These are phyloP conservation scores for Hoplias malabaricus DNA, from an alignment of 2,113 vertebrate species.

Conservation along the genomic window DNA sequence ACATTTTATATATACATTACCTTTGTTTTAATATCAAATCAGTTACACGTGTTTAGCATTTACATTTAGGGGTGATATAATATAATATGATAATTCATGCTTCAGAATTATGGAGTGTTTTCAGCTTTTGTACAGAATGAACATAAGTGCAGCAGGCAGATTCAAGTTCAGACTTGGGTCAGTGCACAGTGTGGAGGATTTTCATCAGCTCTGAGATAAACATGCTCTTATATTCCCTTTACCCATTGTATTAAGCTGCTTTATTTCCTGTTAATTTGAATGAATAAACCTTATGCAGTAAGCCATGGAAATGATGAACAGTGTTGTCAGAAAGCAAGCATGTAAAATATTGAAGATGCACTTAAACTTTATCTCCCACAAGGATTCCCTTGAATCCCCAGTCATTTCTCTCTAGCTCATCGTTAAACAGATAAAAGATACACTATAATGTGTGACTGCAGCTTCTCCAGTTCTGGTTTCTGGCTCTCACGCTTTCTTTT, in stretches of 20 bases:
- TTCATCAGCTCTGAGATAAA: not conserved
- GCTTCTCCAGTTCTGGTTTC: constrained; percentile 7
- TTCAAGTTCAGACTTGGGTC: not conserved
- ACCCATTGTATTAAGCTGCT: not conserved
- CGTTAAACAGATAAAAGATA: constrained; percentile 36
- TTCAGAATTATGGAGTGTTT: not conserved
- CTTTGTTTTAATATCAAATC: no score
- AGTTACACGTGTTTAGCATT: no score
- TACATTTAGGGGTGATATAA: no score
- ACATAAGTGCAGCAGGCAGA: not conserved
- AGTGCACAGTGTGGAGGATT: not conserved
- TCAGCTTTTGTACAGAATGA: not conserved
- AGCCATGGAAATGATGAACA: not conserved
- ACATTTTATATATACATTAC: no score
- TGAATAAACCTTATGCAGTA: not conserved
- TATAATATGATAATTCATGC: no score
- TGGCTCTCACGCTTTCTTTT: constrained; percentile 2
- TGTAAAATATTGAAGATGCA: constrained; percentile 11
- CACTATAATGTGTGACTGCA: constrained; percentile 21
- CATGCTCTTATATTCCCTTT: no score
- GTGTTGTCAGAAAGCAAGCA: not conserved
- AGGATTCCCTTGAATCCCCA: constrained; percentile 10
- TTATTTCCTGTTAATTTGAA: not conserved
- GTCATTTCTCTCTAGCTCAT: not conserved
- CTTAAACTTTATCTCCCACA: constrained; percentile 22